Evolutionary conservation across 2,797 vertebrate species (phyloP), one percentile per base, ranked within the genome.

Genomic region (Acanthurus leucopareius): DNA sequence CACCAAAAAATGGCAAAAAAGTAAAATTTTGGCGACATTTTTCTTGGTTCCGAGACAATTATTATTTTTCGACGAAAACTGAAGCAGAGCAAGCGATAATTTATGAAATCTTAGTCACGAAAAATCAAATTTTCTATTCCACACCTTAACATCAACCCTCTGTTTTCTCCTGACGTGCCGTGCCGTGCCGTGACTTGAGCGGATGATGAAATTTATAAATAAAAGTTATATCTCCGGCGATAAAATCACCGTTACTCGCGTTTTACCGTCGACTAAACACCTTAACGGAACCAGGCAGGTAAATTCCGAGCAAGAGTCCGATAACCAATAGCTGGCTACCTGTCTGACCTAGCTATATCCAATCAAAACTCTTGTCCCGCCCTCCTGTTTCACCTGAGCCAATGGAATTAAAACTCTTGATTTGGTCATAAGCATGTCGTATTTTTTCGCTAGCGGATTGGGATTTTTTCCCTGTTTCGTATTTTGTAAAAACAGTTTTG

Each of bases 321-420:
- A 6, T 11, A 3, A 4, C 4, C 2, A 38, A 42, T 19, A 74
- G 16, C 13, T 13, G 35, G 7, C 6, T 40, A 80, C 69, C 81
- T 80, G 83, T 40, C 25, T 8, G 0, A 15, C 7, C 16, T 1
- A 38, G 32, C 16, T 1, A 25, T 22, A 64, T 0, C 87, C 84
- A 88, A 88, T 87, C 65, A 48, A 17, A 80, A 4, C 16, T 0
- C 3, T 49, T 1, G 52, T 66, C 82, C 86, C 77, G 83, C 86
- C 90, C 25, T 1, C 19, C 0, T 2, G 2, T 1, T 6, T 1
- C 69, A 47, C 22, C 45, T 64, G 45, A 74, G 72, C 91, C 90
- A 92, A 90, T 91, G 1, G 22, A 0, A 61, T 58, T 16, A 7
- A 20, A 71, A 28, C 1, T 25, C 1, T 5, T 2, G 3, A 4